Base-by-base conservation (phyloP, 2,113 vertebrate genomes). In the Nothocercus nigrocapillus region DNA sequence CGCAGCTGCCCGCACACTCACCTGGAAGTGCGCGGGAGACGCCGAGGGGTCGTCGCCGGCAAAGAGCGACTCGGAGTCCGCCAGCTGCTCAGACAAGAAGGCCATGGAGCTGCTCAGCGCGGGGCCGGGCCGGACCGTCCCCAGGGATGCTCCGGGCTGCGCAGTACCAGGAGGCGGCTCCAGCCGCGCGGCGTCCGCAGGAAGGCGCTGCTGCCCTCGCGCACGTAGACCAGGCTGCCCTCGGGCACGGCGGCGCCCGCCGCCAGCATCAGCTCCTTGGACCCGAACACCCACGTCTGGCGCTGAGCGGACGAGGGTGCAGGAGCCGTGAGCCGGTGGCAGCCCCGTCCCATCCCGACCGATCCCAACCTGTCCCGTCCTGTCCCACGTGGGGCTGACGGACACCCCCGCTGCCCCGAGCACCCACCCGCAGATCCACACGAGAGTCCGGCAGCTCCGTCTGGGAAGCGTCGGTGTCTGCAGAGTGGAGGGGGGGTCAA, bases 261-360 rank as follows among this genome's bases (percentile, higher is more conserved):
- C 72, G 95, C 92, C 88, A 91, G 81, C 97, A 97, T 97, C 89
- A 92, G 54, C 40, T 97, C 90, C 94, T 95, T 96, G 69, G 95
- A 92, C 36, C 54, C 62, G 94, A 97, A 98, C n/a, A 97, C 59
- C 96, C 96, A 96, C 0, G 80, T 96, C 74, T 96, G 92, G 54
- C 82, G 84, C 95, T 97, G 89, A 49, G 53, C 83, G 49, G 42
- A 7, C 7, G 27, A n/a, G 77, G 56, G 59, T 16, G 62, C 13
- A 38, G 42, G 58, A 19, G 21, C 87, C 90, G 78, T 2, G 36
- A 49, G 62, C 75, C n/a, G 2, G 45, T 30, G 49, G 32, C 25
- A 24, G 17, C 22, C 0, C n/a, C 18, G 6, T 13, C 34, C 49
- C 27, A 17, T 7, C 53, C 27, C 15, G 13, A 13, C 21, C 21